Base-by-base conservation (phyloP, 2,888 invertebrate species). In the Lasioglossum lativentre region DNA sequence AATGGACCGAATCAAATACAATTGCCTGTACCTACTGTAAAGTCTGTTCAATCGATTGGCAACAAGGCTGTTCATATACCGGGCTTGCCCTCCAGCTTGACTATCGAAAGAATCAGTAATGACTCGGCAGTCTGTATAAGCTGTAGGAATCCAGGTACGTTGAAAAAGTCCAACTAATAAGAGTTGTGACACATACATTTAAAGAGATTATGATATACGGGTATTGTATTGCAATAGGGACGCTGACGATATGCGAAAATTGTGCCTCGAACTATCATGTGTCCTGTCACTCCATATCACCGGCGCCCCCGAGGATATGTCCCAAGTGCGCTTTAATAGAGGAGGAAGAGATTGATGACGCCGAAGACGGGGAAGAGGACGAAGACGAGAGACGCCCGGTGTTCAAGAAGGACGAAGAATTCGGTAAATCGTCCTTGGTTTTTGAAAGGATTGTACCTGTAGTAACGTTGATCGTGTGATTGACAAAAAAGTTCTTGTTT, bases 181-280 rank as follows among this genome's bases (percentile, higher is more conserved):
- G 4, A 77, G 14, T 4, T 3, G 6, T 30, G 10, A 23, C 23
- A 14, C 1, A 6, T 42, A 23, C 63, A 16, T 66, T 10, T 23
- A 8, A 45, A 30, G 34, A 14, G 40, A 40, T 40, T 6, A 12
- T 52, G 27, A 80, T 38, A 12, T 5, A 45, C 12, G 34, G 52
- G 30, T 82, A 52, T 52, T 66, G 0, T 71, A 19, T 84, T 71
- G 38, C 91, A 90, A 68, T 88, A 96, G 96, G 96, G 85, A 94
- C 94, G 40, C 91, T 96, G 83, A 93, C 95, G 38, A 92, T 95
- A n/a, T 96, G 96, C 88, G 96, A 96, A 87, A 94, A 94, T 85
- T 96, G 96, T 90, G 92, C 95, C 78, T 95, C 95, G 79, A 95
- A 95, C 85, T 96, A 96, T 91, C 96, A 96, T 89, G 93, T 96